These are phyloP conservation scores for Stenodema calcarata DNA, from an alignment of 2,888 invertebrate species.

Conservation along the genomic window DNA sequence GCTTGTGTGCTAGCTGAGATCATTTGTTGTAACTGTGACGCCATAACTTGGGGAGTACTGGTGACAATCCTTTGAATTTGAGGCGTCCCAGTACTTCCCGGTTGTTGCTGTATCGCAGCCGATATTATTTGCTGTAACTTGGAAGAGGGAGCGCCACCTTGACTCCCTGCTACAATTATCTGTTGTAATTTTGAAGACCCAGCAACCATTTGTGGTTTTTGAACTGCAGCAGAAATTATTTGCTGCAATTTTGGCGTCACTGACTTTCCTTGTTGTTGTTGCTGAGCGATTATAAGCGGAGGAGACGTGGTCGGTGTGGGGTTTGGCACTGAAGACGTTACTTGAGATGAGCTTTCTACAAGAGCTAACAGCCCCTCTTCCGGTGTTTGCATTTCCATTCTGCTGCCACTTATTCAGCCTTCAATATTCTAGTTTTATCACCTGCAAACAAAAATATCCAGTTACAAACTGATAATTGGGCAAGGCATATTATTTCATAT, in stretches of 20 bases:
- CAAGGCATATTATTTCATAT: no score
- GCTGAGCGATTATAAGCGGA: background rate
- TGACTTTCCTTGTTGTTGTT: constrained; percentile 6
- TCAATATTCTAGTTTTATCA: background rate
- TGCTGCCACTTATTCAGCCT: background rate
- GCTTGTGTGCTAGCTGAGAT: constrained; percentile 7
- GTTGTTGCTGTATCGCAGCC: constrained; percentile 21
- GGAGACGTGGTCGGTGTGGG: background rate
- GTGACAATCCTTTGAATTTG: constrained; percentile 4
- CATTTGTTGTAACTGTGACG: constrained; percentile 34
- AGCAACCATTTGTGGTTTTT: constrained; percentile 11
- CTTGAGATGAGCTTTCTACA: background rate
- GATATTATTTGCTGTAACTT: constrained; percentile 34
- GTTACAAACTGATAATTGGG: background rate
- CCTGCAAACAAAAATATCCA: background rate
- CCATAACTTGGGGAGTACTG: background rate
- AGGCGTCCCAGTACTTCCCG: background rate
- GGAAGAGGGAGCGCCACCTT: constrained; percentile 2
- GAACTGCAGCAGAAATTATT: constrained; percentile 19
- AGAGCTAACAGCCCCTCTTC: background rate
- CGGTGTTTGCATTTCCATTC: background rate
- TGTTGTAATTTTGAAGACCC: constrained; percentile 17
- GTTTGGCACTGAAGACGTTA: background rate
- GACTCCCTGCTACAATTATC: background rate
- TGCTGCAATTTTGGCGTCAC: constrained; percentile 27